Evolutionary conservation across 2,113 vertebrate species (phyloP).

Genomic region (Pyrgilauda ruficollis): DNA sequence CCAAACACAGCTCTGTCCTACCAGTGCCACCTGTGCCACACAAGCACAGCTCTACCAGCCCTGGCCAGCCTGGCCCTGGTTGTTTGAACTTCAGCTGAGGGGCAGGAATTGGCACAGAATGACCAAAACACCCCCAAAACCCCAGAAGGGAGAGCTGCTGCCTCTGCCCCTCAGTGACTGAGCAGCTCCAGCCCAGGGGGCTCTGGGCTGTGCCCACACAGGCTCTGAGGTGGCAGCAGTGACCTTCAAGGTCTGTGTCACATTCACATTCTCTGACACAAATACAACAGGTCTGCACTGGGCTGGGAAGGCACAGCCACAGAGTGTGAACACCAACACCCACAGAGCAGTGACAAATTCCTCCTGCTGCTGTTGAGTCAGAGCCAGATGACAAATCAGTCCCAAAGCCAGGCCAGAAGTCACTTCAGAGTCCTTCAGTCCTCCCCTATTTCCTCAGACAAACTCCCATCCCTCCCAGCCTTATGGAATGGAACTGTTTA

Average conservation of each 20-base stretch:
- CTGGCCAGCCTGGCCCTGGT: background rate
- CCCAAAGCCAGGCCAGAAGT: background rate
- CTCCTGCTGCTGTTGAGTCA: background rate
- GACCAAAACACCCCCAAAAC: background rate
- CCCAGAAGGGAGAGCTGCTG: background rate
- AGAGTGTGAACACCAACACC: background rate
- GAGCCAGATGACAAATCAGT: background rate
- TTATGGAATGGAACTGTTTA: background rate
- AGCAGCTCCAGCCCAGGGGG: background rate
- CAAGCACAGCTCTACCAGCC: too few species aligned
- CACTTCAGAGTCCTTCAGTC: background rate
- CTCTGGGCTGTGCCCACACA: background rate
- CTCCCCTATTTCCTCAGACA: background rate
- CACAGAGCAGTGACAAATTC: background rate
- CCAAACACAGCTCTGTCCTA: accelerated
- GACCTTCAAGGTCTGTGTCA: background rate
- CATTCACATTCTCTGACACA: too few species aligned
- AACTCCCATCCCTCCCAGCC: background rate
- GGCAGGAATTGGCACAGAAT: background rate
- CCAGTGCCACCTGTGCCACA: too few species aligned
- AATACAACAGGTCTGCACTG: background rate
- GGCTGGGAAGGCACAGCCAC: background rate
- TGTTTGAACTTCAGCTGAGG: background rate
- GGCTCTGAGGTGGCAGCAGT: background rate
- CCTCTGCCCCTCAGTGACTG: background rate